Evolutionary conservation across 1,140 invertebrate species (phyloP), one percentile per base, ranked within the genome.

Genomic region (Pollicipes pollicipes): DNA sequence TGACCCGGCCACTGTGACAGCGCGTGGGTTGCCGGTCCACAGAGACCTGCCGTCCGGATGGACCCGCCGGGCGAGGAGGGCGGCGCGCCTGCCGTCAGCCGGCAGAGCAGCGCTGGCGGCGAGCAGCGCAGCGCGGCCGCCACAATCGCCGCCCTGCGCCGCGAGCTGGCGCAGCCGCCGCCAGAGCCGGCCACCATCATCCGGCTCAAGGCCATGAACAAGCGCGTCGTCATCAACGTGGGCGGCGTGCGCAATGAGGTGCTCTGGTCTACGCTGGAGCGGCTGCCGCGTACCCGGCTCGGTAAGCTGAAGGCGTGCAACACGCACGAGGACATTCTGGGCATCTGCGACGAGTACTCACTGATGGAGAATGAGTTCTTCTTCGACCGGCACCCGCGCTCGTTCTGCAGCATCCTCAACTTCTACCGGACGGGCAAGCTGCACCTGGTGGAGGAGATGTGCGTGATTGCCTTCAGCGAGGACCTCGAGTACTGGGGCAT

Each of bases 401-500:
- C 93, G 75, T 99, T 99, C 82, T 93, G 90, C 82, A 95, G 93
- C 73, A 95, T 99, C 74, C 84, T 99, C 73, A 98, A 98, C 82
- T 98, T 98, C 82, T 98, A 97, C 83, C 87, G 96, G 73, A 97
- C 94, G 72, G 95, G 95, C 32, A 97, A 97, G 80, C 84, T 98
- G 70, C 96, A 98, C 83, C 85, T 98, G 76, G 94, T 97, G 74
- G 95, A 98, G 80, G 95, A 98, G 82, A 97, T 98, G 94, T 98
- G 95, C 82, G 95, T 98, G 73, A 84, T 98, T 75, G 93, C 95
- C 71, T 98, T 98, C 83, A 93, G 90, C 81, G 95, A 98, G 80
- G 95, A 98, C 81, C 84, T 98, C 75, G 93, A 97, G 78, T 98
- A 97, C 77, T 98, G 95, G 95, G 95, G 95, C 73, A 89, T 98